Evolutionary conservation across 2,888 invertebrate species (phyloP), one percentile per base, ranked within the genome.

Genomic region (Melinaea marsaeus): DNA sequence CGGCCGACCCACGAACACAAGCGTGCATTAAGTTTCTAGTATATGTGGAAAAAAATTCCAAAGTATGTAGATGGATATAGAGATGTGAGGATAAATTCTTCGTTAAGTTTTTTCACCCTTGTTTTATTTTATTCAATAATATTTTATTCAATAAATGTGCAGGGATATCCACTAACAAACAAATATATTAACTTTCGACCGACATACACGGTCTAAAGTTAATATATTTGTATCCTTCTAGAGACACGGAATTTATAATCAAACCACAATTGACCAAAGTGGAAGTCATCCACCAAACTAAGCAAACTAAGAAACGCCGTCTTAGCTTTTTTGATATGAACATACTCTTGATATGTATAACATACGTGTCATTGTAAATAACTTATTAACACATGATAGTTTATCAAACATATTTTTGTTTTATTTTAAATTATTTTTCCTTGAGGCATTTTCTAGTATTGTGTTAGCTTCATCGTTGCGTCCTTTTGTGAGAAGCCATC

Each of bases 181-280:
- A 22, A 22, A 22, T 22, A 22, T 22, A 22, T 22, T 22, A 22
- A 22, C 22, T 22, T 22, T 22, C 1, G 22, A 22, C 22, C 22
- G 1, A 22, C 22, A 22, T 22, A 22, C 22, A 22, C 22, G 22
- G 22, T 22, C 22, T 22, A 22, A 22, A 22, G 22, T 22, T 22
- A 22, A 94, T 73, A 76, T 96, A 96, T 74, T 94, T 94, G 77
- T 96, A 93, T 3, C 95, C 96, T 71, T 93, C 92, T 45, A 96
- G 81, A 0, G 94, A 91, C 0, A 95, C 95, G 0, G 95, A 93
- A 75, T 95, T 95, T 42, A 96, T 90, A 1, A 94, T 93, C 68
- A 96, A 79, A 0, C 96, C 96, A 72, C 95, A 96, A 75, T 94
- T 95, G 0, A 96, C 94, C 67, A 96, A 93, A 0, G 95, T 94